Evolutionary conservation across 2,113 vertebrate species (phyloP), one percentile per base, ranked within the genome.

Genomic region (Perca fluviatilis): DNA sequence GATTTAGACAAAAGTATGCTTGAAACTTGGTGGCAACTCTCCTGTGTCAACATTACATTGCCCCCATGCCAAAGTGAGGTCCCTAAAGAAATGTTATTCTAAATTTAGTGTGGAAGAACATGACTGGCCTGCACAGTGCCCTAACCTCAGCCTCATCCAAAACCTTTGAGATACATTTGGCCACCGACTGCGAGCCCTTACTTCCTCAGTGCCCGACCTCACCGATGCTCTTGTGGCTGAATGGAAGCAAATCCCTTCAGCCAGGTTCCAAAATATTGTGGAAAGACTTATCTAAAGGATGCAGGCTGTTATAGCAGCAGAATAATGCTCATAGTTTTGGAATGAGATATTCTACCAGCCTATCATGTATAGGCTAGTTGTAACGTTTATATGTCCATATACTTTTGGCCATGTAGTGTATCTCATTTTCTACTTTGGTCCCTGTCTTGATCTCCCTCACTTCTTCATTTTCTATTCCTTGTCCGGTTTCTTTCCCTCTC

Each of bases 361-460:
- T 43, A 11, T 56, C 47, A 63, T 15, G 33, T 12, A 51, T 51
- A 43, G 40, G 9, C 40, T 43, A 6, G 21, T 33, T 40, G 3
- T 23, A 23, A 73, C 27, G 15, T 43, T 72, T 68, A 60, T 43
- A 61, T 70, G 53, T 73, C 68, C 2, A 23, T 53, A 83, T 46
- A 65, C 61, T 66, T 74, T 60, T 68, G 9, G 30, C 23, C 53
- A 27, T 33, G 27, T 25, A 19, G 13, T 51, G 14, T 1, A 46
- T 67, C 7, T 60, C 3, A 6, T 36, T 65, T 21, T 65, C 49
- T 25, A 14, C 46, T 23, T 43, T 49, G 1, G 30, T 62, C 54
- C 2, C 21, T n/a, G 2, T 54, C 36, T 36, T 1, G 3, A 1
- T 36, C 43, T 43, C 23, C 6, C 50, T 57, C 47, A 9, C 19